Conservation (phyloP, 2,113 vertebrate genomes). For the Perca flavescens region DNA sequence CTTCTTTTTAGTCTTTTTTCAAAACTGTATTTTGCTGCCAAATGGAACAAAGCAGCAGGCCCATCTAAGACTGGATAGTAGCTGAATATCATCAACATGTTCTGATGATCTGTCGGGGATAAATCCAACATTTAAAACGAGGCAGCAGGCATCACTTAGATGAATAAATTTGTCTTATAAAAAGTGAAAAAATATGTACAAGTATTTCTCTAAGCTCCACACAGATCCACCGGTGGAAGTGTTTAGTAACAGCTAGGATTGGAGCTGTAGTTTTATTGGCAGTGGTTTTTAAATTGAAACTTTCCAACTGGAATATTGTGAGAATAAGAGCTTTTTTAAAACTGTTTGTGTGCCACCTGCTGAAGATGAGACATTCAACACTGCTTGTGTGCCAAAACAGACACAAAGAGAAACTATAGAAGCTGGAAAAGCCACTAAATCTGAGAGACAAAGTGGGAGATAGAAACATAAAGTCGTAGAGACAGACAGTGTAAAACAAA, state of each 20-base stretch:
- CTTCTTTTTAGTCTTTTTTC: neutral
- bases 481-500: slow-evolving; percentile 65
- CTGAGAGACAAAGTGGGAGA: slow-evolving; percentile 42
- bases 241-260: neutral
- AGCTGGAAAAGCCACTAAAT: slow-evolving; percentile 35
- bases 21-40: neutral
- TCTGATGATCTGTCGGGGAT: neutral
- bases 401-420: slow-evolving; percentile 51
- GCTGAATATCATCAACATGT: neutral
- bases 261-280: neutral
- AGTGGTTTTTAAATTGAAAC: neutral
- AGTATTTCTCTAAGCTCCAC: too few relatives aligned
- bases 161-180: too few relatives aligned
- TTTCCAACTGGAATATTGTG: neutral
- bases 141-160: neutral
- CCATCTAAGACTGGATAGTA: neutral
- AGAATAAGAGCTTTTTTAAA: slow-evolving; percentile 10
- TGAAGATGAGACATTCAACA: slow-evolving; percentile 26
- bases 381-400: slow-evolving; percentile 26
- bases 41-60: neutral
- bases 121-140: neutral
- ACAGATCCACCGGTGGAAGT: neutral
- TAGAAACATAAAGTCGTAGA: slow-evolving; percentile 62
- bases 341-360: slow-evolving; percentile 9
- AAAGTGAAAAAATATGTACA: neutral